Evolutionary conservation across 1,140 invertebrate species (phyloP), one percentile per base, ranked within the genome.

Genomic region (Magallana gigas): DNA sequence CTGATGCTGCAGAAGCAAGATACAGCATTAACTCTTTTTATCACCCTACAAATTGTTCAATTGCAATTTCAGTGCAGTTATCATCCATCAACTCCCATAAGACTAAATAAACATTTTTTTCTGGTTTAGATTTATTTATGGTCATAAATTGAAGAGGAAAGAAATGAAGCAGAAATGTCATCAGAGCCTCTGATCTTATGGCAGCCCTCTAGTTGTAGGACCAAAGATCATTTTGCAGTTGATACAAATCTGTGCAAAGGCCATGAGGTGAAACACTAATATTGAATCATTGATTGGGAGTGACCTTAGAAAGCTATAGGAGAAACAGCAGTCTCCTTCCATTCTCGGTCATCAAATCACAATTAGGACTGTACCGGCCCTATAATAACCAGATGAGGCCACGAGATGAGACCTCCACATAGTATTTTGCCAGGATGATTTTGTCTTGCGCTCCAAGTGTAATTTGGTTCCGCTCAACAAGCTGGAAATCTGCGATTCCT

Each of bases 151-250:
- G 60, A 23, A 48, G 23, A 29, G 68, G 8, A 36, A 12, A 23
- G 68, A 76, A 23, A 76, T 76, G 68, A 76, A 29, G 29, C 68
- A 76, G 68, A 76, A 76, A 76, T 76, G 68, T 76, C 68, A 76
- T 36, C 23, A 71, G 64, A 23, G 18, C 18, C 64, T 71, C 60
- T 23, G 36, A 48, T 48, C 36, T 48, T 5, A 48, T 48, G 36
- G 36, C 36, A 48, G 36, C 36, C 36, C 36, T 5, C 5, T 76
- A 29, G 14, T 12, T 29, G 36, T 76, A 36, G 11, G 18, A 76
- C 68, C 68, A 18, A 23, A 76, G 68, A 76, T 18, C 68, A 76
- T 18, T 29, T 76, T 29, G 23, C 23, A 36, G 68, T 36, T 36
- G 68, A 76, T 76, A 76, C 23, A 76, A 29, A 76, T 76, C 68